Conservation (phyloP, 1,140 invertebrate genomes). For the Drosophila sp. region DNA sequence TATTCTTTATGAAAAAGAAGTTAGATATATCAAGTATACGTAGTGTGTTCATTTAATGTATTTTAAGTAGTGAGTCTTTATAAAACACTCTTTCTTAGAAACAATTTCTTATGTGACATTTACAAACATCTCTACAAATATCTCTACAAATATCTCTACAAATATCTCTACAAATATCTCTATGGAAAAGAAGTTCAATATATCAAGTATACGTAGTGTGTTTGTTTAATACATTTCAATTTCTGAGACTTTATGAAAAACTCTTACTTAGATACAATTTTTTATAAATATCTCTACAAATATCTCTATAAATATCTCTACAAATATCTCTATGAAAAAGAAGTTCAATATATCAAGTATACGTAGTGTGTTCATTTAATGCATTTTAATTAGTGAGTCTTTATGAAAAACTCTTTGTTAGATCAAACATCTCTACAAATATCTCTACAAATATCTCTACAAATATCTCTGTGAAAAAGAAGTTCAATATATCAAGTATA, state of each 20-base stretch:
- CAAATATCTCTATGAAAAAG: background rate
- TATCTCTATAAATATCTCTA: too few species aligned
- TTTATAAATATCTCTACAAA: too few species aligned
- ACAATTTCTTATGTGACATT: too few species aligned
- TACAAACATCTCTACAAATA: too few species aligned
- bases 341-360: background rate
- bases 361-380: background rate
- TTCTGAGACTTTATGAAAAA: background rate
- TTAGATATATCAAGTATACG: background rate
- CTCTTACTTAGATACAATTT: background rate
- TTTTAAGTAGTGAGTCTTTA: too few species aligned
- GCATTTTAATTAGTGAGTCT: background rate
- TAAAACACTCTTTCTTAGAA: background rate
- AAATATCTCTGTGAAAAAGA: too few species aligned
- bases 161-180: too few species aligned
- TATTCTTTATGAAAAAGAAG: background rate
- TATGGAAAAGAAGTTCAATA: background rate
- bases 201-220: conserved; percentile 4
- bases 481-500: too few species aligned
- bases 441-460: too few species aligned
- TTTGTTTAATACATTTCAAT: background rate
- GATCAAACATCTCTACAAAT: too few species aligned
- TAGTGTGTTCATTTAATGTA: too few species aligned
- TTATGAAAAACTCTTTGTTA: background rate
- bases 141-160: too few species aligned